Evolutionary conservation across 2,797 vertebrate species (phyloP).

Genomic region (Gymnopithys bicolor): DNA sequence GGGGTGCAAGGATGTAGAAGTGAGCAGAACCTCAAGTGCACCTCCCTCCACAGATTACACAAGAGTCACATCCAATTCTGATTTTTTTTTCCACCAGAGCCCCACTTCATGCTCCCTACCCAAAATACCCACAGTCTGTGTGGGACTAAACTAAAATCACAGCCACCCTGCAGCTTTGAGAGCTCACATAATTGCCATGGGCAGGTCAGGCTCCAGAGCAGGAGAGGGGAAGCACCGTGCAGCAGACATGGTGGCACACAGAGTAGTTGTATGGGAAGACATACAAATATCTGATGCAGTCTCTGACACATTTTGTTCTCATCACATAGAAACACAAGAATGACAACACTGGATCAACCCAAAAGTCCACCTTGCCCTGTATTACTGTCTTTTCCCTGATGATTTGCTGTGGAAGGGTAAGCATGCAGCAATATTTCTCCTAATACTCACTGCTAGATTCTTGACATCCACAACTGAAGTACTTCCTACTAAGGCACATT

Average conservation of each 20-base stretch:
- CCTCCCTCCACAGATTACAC: background rate
- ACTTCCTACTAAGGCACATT: background rate
- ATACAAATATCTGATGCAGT: background rate
- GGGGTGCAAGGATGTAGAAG: background rate
- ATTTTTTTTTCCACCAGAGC: background rate
- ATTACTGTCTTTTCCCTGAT: background rate
- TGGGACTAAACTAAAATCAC: background rate
- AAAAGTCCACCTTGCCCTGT: background rate
- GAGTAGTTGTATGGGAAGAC: background rate
- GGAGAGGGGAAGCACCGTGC: background rate
- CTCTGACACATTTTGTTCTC: background rate
- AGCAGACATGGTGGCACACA: background rate
- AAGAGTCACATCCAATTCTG: background rate
- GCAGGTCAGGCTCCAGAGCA: background rate
- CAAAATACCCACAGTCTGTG: background rate
- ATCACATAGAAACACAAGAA: background rate
- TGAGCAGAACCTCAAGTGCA: background rate
- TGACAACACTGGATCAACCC: background rate
- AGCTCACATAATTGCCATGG: background rate
- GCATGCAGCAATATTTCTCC: background rate
- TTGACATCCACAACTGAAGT: background rate
- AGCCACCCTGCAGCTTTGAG: background rate
- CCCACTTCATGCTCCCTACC: fast-evolving
- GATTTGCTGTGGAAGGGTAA: background rate
- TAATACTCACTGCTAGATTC: background rate